Percentiles rank a stretch among this genome's conserved stretches.
Evolutionary conservation across 2,113 vertebrate species (phyloP).

Genomic region (Oncorhynchus clarkii): DNA sequence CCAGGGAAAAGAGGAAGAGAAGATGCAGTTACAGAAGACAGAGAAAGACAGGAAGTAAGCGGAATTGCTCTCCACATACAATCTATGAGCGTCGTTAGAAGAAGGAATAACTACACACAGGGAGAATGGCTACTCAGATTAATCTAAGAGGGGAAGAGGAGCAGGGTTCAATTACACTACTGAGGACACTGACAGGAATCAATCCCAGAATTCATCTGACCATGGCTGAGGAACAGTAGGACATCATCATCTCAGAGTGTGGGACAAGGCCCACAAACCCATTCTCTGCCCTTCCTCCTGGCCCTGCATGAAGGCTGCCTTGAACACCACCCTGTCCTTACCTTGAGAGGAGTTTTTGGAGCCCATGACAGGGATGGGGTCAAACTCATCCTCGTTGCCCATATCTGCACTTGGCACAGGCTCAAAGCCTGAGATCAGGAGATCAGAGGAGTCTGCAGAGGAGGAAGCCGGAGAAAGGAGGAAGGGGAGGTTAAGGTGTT

Average conservation of each 20-base stretch:
- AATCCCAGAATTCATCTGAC: neutral
- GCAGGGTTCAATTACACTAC: neutral
- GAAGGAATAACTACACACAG: too few species aligned
- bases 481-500: constrained; percentile 14
- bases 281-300: neutral
- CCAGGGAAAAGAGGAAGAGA: neutral
- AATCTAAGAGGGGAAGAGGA: neutral
- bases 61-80: neutral
- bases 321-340: constrained; percentile 58
- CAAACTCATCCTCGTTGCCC: constrained; percentile 93
- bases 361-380: constrained; percentile 95
- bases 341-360: constrained; percentile 94
- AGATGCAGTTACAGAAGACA: neutral
- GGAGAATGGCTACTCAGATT: neutral
- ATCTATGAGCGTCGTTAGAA: neutral
- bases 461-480: neutral
- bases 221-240: neutral
- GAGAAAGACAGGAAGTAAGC: neutral
- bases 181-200: neutral
- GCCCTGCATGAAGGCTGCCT: neutral
- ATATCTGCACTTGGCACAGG: constrained; percentile 75
- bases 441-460: constrained; percentile 85
- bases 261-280: neutral
- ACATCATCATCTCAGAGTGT: neutral
- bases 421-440: constrained; percentile 93